These are phyloP conservation scores for Hydrophis major DNA, from an alignment of 2,797 vertebrate species.

Conservation along the genomic window DNA sequence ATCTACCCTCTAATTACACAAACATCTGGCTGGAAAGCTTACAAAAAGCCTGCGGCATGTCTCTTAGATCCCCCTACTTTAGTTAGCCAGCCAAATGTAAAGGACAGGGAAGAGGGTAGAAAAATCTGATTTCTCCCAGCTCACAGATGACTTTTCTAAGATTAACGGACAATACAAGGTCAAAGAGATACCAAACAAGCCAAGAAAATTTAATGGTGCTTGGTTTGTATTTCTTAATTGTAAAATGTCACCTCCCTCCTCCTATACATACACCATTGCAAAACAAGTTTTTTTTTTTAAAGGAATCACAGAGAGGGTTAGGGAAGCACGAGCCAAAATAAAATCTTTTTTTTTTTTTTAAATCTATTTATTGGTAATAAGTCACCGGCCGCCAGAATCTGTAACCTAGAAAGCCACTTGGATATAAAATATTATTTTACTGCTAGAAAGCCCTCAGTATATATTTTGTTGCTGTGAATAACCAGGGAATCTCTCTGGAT, in stretches of 20 bases:
- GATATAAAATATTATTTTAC: not conserved
- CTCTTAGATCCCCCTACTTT: not conserved
- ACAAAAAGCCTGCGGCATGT: no score
- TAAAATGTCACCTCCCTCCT: not conserved
- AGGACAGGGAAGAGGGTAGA: accelerated
- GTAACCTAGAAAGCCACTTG: no score
- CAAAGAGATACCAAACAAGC: not conserved
- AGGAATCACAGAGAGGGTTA: not conserved
- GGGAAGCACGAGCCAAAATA: not conserved
- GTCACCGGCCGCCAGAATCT: no score
- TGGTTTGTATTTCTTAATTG: not conserved
- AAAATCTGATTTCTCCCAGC: not conserved
- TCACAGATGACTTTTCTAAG: not conserved
- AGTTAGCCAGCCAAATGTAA: not conserved
- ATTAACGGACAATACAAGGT: not conserved
- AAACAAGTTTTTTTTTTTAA: not conserved
- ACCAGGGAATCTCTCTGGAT: no score
- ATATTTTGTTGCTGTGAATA: no score
- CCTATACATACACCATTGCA: not conserved
- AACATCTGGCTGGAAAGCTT: not conserved
- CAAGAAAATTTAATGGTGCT: not conserved
- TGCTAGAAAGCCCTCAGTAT: not conserved
- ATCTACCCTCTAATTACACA: not conserved
- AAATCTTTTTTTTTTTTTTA: no score
- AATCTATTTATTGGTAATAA: not conserved